These are phyloP conservation scores for Podabrus alpinus DNA, from an alignment of 2,888 invertebrate genomes.

Conservation along the genomic window DNA sequence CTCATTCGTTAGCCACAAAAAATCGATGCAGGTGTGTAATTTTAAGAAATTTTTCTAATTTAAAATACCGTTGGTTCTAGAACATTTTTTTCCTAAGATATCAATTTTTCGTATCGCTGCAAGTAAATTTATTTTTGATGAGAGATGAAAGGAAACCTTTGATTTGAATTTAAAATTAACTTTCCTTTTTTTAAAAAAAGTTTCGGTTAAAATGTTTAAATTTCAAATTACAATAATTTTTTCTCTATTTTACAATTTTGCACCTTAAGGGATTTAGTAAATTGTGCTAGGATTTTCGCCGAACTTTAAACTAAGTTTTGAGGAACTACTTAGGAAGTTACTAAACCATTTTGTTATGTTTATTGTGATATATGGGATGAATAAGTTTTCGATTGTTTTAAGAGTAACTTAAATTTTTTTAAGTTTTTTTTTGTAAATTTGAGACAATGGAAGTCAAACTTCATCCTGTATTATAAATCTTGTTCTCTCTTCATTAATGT, in stretches of 20 bases:
- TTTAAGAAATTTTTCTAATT: neutral
- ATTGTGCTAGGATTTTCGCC: neutral
- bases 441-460: neutral
- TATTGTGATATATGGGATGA: neutral
- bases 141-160: neutral
- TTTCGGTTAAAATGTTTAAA: neutral
- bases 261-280: neutral
- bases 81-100: neutral
- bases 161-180: neutral
- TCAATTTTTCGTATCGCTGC: neutral
- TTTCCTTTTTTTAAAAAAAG: neutral
- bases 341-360: neutral
- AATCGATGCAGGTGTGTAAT: neutral
- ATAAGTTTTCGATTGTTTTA: neutral
- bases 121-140: neutral
- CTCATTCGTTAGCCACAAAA: neutral
- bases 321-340: neutral
- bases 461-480: neutral
- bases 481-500: neutral
- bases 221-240: neutral
- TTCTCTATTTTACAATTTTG: neutral
- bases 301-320: neutral
- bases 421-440: neutral
- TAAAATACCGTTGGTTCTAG: neutral
- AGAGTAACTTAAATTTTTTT: neutral